A percentile compares a stretch with the other conserved stretches of the same genome.
phyloP scores from a whole-genome alignment of 2,113 vertebrate species.

The Tragelaphus imberbis region DNA sequence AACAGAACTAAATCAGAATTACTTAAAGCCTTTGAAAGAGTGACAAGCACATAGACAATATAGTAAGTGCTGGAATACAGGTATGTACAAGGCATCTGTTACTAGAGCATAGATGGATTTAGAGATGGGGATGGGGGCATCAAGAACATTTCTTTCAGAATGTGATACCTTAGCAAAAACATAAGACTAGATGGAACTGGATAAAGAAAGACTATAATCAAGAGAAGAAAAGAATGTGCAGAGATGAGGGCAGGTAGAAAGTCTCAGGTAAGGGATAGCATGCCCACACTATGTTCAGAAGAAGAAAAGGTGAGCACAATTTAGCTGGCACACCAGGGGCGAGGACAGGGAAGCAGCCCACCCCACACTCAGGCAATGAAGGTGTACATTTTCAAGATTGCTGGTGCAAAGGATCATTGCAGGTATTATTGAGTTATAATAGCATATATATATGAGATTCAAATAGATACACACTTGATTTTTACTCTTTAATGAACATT shows the following conservation, averaged over 20 bases:
- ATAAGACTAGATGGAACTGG: background rate
- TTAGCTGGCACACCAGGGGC: fast-evolving
- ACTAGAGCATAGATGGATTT: fast-evolving
- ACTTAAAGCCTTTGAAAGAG: background rate
- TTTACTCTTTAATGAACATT: background rate
- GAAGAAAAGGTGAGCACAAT: background rate
- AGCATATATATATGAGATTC: background rate
- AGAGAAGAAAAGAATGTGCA: background rate
- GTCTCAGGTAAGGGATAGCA: background rate
- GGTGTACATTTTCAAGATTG: background rate
- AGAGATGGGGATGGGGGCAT: fast-evolving
- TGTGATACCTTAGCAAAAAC: background rate
- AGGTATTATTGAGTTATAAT: background rate
- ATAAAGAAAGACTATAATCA: background rate
- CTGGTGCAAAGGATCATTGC: no score
- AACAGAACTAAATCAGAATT: background rate
- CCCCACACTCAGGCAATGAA: background rate
- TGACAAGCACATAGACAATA: no score
- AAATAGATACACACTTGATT: background rate
- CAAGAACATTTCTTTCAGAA: background rate
- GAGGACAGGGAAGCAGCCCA: fast-evolving
- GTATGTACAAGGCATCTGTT: background rate
- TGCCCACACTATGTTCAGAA: fast-evolving
- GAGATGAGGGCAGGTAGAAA: background rate
- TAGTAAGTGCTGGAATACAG: background rate